Evolutionary conservation across 2,113 vertebrate genomes (phyloP).

Genomic region (Lontra canadensis): DNA sequence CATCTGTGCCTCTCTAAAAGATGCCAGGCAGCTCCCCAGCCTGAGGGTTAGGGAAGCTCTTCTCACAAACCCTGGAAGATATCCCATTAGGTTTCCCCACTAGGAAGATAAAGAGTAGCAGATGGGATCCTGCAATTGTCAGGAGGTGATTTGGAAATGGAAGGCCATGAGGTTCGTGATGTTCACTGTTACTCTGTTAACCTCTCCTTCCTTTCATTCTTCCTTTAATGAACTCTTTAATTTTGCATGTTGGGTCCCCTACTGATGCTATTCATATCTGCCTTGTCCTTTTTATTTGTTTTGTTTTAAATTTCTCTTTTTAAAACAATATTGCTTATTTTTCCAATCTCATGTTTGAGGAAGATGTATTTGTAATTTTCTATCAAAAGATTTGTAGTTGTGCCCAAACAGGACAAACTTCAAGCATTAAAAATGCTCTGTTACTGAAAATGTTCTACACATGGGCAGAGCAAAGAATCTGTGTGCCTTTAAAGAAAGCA

Average conservation of each 20-base stretch:
- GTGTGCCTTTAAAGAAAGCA: constrained; percentile 32
- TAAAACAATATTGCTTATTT: constrained; percentile 29
- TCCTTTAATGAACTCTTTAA: constrained; percentile 69
- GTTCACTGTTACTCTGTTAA: constrained; percentile 67
- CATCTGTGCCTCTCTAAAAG: constrained; percentile 77
- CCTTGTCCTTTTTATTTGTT: constrained; percentile 37
- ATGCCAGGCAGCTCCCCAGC: constrained; percentile 69
- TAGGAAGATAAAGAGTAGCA: constrained; percentile 66
- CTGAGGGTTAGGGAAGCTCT: constrained; percentile 52
- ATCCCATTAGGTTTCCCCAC: constrained; percentile 66
- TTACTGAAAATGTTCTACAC: constrained; percentile 1
- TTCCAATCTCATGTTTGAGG: neutral
- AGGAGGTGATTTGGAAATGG: constrained; percentile 67
- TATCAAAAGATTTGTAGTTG: neutral
- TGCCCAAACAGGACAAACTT: neutral
- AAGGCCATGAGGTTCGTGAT: constrained; percentile 65
- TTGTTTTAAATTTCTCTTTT: constrained; percentile 44
- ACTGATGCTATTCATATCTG: neutral
- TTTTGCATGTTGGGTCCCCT: constrained; percentile 46
- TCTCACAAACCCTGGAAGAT: constrained; percentile 65
- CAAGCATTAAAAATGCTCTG: neutral
- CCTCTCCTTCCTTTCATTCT: constrained; percentile 64
- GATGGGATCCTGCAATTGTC: constrained; percentile 72
- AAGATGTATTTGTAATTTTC: constrained; percentile 38
- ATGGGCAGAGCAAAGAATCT: neutral